Base-by-base conservation (phyloP, 2,888 invertebrate species). In the Loripinus fragilis region DNA sequence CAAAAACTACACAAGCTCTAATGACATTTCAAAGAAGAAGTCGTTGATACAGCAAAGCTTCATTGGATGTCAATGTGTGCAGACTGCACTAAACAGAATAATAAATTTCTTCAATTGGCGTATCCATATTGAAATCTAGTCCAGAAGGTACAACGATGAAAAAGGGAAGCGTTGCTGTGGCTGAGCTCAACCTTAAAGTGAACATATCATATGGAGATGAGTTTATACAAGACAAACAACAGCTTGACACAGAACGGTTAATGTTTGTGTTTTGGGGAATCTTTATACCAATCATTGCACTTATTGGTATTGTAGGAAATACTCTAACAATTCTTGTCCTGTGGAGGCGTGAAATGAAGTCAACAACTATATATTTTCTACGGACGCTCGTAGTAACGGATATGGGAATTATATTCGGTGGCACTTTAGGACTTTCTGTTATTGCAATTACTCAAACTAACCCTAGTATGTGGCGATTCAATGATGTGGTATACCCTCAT, bases 211-310 rank as follows among this genome's bases (percentile, higher is more conserved):
- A 88, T 70, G 88, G 84, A 5, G 85, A 86, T 35, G 84, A 78
- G 0, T 87, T 80, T 73, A 76, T 88, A 8, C 86, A 89, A 65
- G 88, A 88, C 70, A 74, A 76, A 23, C 35, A 42, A 30, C 79
- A 70, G 1, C 79, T 69, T 0, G 85, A 85, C 7, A 78, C 82
- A 35, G 76, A 87, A 48, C 78, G 87, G 60, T 68, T 88, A 33
- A 88, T 90, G 86, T 91, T 90, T 79, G 81, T 91, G 38, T 87
- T 89, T 79, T 90, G 89, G 87, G 90, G 90, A 41, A 89, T 91
- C 33, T 52, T 91, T 1, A 85, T 90, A 12, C 91, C 91, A 3
- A 86, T 90, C 20, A 78, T 90, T 25, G 86, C 88, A 8, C 71
- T 88, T 1, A 85, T 90, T 25, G 92, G 92, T 7, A 80, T 92